A percentile compares a stretch with the other conserved stretches of the same genome.
Evolutionary conservation across 2,888 invertebrate species (phyloP).

Genomic region (Ecliptopera silaceata): DNA sequence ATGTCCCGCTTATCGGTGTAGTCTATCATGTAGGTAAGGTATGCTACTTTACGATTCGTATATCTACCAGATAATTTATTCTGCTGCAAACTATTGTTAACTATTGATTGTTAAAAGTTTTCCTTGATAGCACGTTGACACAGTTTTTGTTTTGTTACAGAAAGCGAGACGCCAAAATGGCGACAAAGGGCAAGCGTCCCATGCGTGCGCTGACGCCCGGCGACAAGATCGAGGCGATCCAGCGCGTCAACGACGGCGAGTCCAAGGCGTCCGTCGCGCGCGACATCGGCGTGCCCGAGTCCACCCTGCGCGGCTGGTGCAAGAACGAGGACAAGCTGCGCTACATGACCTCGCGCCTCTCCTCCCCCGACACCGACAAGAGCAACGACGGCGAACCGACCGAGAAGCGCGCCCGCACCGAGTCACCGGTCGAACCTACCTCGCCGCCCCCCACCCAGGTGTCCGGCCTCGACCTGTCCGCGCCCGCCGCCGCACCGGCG

Average conservation of each 20-base stretch:
- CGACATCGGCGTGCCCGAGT: constrained; percentile 93
- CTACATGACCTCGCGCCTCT: constrained; percentile 87
- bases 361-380: constrained; percentile 87
- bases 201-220: constrained; percentile 89
- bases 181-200: constrained; percentile 90
- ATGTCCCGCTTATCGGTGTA: too few relatives aligned
- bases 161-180: constrained; percentile 77
- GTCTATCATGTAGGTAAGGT: too few relatives aligned
- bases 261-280: constrained; percentile 93
- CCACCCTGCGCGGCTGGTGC: constrained; percentile 93
- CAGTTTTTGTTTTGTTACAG: constrained; percentile 57
- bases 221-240: constrained; percentile 92
- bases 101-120: background rate
- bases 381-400: constrained; percentile 77
- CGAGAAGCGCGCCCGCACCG: constrained; percentile 73
- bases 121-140: background rate
- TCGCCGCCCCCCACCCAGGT: constrained; percentile 52
- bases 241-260: constrained; percentile 92
- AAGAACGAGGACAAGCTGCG: constrained; percentile 91
- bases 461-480: constrained; percentile 72
- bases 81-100: too few relatives aligned
- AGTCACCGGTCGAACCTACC: constrained; percentile 62
- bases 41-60: too few relatives aligned
- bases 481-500: constrained; percentile 41
- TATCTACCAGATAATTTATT: too few relatives aligned